phyloP scores from a whole-genome alignment of 2,113 vertebrate genomes.

The Hypomesus transpacificus region DNA sequence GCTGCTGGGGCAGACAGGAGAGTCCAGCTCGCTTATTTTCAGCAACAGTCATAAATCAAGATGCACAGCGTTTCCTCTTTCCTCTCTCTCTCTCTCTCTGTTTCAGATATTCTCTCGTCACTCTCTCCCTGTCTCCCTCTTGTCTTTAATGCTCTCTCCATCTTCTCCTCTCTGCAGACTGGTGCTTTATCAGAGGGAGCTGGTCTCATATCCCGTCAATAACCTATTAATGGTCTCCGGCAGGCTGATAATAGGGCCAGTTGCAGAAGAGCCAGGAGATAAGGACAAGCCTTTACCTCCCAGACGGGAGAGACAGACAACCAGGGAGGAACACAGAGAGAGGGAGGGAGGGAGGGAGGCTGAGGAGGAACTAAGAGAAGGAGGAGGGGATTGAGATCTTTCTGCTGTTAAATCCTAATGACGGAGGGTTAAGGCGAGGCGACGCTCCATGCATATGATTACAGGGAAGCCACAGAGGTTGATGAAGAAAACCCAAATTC shows the following conservation, averaged over 20 bases:
- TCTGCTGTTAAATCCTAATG: constrained; percentile 23
- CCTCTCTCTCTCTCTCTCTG: constrained; percentile 10
- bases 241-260: constrained; percentile 51
- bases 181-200: constrained; percentile 42
- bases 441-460: neutral
- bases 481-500: constrained; percentile 12
- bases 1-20: constrained; percentile 39
- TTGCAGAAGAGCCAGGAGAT: constrained; percentile 57
- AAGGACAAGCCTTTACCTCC: constrained; percentile 50
- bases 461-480: constrained; percentile 1
- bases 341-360: constrained; percentile 27
- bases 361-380: neutral
- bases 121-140: neutral
- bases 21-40: constrained; percentile 45
- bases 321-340: constrained; percentile 36
- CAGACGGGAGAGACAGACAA: constrained; percentile 33
- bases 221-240: constrained; percentile 64
- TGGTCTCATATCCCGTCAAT: constrained; percentile 67
- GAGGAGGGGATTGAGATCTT: too few relatives aligned
- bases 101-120: neutral
- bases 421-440: neutral
- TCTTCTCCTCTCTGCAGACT: constrained; percentile 41
- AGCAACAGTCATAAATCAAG: constrained; percentile 48
- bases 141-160: constrained; percentile 13
- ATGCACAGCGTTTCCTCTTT: constrained; percentile 16